Evolutionary conservation across 2,113 vertebrate genomes (phyloP).

Genomic region (Protobothrops flavoviridis): DNA sequence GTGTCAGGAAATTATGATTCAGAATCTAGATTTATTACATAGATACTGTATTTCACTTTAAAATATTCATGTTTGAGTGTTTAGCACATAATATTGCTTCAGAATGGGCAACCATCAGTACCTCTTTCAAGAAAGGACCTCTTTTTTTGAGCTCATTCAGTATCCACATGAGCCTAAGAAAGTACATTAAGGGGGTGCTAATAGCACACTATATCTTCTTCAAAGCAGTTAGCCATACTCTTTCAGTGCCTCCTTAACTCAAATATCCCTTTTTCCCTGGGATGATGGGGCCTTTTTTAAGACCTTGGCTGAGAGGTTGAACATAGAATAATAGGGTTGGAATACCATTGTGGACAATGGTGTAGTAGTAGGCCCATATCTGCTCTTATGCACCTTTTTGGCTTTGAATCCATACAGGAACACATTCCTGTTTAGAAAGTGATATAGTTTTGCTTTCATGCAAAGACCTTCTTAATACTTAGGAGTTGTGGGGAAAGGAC

Average conservation of each 20-base stretch:
- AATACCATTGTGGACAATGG: background rate
- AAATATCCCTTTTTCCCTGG: background rate
- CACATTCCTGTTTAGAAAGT: background rate
- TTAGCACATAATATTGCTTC: background rate
- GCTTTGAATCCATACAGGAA: background rate
- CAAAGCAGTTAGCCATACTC: background rate
- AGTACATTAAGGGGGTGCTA: background rate
- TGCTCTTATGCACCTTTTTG: background rate
- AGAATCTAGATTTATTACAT: background rate
- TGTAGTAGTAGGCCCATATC: background rate
- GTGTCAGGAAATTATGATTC: background rate
- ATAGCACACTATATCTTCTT: background rate
- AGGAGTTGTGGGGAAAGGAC: background rate
- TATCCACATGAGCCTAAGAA: background rate
- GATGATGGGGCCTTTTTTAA: background rate
- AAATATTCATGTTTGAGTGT: background rate
- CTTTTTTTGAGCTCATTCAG: background rate
- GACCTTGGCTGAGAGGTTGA: background rate
- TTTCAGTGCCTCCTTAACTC: background rate
- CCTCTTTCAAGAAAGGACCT: background rate
- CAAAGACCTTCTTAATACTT: background rate
- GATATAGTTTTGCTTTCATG: background rate
- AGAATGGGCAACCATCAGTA: background rate
- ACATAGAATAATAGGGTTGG: background rate
- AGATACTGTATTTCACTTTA: background rate